These are phyloP conservation scores for Brevimyrus niger DNA, from an alignment of 2,113 vertebrate species.

Conservation along the genomic window DNA sequence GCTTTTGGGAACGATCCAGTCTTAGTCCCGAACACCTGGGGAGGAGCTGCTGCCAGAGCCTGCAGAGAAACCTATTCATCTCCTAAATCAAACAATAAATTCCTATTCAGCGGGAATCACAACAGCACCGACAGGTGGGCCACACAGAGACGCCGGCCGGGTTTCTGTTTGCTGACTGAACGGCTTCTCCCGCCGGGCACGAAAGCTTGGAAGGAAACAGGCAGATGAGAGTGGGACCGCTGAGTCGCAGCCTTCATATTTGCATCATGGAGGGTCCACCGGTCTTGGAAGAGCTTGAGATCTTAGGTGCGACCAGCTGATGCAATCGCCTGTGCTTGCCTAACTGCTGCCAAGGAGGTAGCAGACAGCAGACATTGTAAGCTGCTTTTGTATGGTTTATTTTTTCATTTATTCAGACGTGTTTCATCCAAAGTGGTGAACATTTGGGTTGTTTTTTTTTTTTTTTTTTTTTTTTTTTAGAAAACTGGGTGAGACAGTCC, in stretches of 20 bases:
- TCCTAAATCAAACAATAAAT: slow-evolving; percentile 38
- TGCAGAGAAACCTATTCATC: slow-evolving; percentile 44
- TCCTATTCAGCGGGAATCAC: slow-evolving; percentile 35
- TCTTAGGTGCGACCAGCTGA: neutral
- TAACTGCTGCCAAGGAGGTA: neutral
- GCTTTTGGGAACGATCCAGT: slow-evolving; percentile 34
- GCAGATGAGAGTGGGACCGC: slow-evolving; percentile 24
- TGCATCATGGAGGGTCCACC: neutral
- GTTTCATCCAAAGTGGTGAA: neutral
- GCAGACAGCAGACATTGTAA: neutral
- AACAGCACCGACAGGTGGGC: slow-evolving; percentile 36
- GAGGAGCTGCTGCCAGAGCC: slow-evolving; percentile 40
- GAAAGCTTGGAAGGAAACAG: slow-evolving; percentile 30
- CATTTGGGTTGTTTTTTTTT: neutral
- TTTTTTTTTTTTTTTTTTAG: neutral
- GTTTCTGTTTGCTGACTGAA: slow-evolving; percentile 46
- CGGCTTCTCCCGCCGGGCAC: slow-evolving; percentile 29
- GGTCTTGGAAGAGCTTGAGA: slow-evolving; percentile 1
- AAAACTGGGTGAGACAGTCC: neutral
- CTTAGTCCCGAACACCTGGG: slow-evolving; percentile 50
- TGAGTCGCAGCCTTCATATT: neutral
- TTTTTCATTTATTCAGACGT: neutral
- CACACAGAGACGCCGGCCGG: slow-evolving; percentile 34
- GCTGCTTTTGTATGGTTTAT: neutral
- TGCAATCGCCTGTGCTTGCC: neutral